These are phyloP conservation scores for Drymonia ruficornis DNA, from an alignment of 2,888 invertebrate genomes.

Conservation along the genomic window DNA sequence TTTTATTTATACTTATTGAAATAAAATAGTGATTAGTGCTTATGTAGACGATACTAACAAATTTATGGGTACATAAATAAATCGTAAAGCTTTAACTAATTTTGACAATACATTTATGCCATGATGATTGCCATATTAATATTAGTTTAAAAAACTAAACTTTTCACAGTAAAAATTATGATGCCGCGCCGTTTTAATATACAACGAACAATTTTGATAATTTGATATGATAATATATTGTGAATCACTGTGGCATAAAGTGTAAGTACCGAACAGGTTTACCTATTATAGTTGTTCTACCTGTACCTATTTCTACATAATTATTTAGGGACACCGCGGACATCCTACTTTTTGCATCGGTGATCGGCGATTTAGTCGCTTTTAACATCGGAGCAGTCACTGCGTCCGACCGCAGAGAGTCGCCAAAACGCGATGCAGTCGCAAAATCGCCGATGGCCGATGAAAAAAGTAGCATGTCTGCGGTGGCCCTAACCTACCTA, in stretches of 20 bases:
- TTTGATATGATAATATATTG: constrained; percentile 48
- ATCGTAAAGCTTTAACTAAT: constrained; percentile 73
- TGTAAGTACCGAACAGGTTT: not conserved
- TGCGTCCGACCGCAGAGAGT: too few relatives aligned
- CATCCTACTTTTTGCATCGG: too few relatives aligned
- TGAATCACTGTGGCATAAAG: constrained; percentile 26
- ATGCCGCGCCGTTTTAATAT: constrained; percentile 25
- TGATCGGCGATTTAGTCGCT: too few relatives aligned
- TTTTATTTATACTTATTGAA: constrained; percentile 13
- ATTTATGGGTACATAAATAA: constrained; percentile 48
- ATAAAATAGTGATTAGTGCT: constrained; percentile 40
- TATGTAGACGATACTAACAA: constrained; percentile 51
- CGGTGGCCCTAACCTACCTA: too few relatives aligned
- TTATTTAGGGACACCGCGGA: too few relatives aligned
- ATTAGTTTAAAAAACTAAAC: constrained; percentile 46
- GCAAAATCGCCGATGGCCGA: too few relatives aligned
- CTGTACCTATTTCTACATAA: too few relatives aligned
- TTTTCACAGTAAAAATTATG: constrained; percentile 25
- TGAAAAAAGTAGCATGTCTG: too few relatives aligned
- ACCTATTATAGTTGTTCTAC: too few relatives aligned
- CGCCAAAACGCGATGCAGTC: too few relatives aligned
- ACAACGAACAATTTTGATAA: constrained; percentile 38
- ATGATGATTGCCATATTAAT: constrained; percentile 69
- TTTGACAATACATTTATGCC: constrained; percentile 66
- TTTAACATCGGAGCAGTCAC: too few relatives aligned